Evolutionary conservation across 2,888 invertebrate species (phyloP), one percentile per base, ranked within the genome.

Genomic region (Mesoligia furuncula): DNA sequence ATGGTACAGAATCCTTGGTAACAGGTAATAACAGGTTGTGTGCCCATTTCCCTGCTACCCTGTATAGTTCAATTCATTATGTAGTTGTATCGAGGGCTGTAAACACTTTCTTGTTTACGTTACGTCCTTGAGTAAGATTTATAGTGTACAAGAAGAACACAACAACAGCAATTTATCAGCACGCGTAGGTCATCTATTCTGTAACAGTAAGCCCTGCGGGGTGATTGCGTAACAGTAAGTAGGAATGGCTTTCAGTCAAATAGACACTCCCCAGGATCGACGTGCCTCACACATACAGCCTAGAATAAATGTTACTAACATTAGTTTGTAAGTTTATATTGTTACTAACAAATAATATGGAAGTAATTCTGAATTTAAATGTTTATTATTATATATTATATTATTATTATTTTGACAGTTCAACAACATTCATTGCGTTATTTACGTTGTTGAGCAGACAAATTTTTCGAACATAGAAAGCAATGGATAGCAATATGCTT

Each of bases 141-240:
- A 78, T 81, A 24, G 62, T 73, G 27, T 48, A 75, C 48, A 64
- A 42, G 39, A 64, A 42, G 39, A 45, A 81, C 65, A 57, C 64
- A 36, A 77, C 70, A 45, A 80, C 75, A 62, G 7, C 73, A 39
- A 64, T 78, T 64, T 80, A 36, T 73, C 73, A 80, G n/a, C 27
- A 24, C 39, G 36, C n/a, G 42, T 11, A 45, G 45, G 57, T 45
- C 27, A 2, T 48, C 20, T 75, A 45, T 11, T 75, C 11, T 1
- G 59, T 27, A 36, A 66, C 39, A 27, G 27, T 39, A 24, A 54
- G 24, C 24, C 54, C 11, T 54, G n/a, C n/a, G 54, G 11, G n/a
- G n/a, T 1, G 5, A 1, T n/a, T 0, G 54, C 11, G 54, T 57
- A 57, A 11, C n/a, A 57, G 11, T n/a, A 11, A n/a, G 54, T 54